Evolutionary conservation across 2,888 invertebrate species (phyloP).

Genomic region (Galerucella pusilla): DNA sequence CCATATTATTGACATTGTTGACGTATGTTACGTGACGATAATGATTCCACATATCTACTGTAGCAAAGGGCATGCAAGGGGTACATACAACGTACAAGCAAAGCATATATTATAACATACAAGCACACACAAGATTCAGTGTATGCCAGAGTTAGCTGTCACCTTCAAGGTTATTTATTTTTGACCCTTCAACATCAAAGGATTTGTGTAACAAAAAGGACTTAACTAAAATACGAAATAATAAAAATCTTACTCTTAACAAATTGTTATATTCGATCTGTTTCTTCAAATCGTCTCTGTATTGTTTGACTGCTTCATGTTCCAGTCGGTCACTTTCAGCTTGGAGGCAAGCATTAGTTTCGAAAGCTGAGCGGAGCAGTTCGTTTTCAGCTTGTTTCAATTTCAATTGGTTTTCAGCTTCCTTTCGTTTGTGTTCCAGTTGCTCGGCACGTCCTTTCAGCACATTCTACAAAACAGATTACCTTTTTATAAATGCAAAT

Average conservation of each 20-base stretch:
- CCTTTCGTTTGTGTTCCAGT: constrained; percentile 54
- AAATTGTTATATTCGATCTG: constrained; percentile 62
- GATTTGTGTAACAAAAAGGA: too few species aligned
- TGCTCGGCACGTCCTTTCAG: constrained; percentile 60
- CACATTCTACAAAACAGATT: constrained; percentile 53
- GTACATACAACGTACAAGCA: too few species aligned
- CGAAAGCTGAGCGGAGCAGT: constrained; percentile 54
- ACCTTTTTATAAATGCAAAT: too few species aligned
- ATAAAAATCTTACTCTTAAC: constrained; percentile 55
- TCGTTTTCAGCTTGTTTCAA: constrained; percentile 61
- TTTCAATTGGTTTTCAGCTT: constrained; percentile 56
- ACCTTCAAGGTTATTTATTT: too few species aligned
- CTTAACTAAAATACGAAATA: background rate
- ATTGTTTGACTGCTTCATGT: constrained; percentile 54
- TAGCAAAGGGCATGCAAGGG: too few species aligned
- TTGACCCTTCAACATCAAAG: too few species aligned
- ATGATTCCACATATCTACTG: too few species aligned
- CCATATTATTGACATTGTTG: too few species aligned
- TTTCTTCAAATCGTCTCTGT: constrained; percentile 59
- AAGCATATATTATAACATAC: too few species aligned
- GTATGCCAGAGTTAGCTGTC: too few species aligned
- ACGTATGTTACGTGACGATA: too few species aligned
- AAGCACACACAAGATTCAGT: too few species aligned
- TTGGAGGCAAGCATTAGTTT: constrained; percentile 58
- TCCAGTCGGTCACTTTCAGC: constrained; percentile 58